Evolutionary conservation across 2,888 invertebrate species (phyloP).

Genomic region (Lasius platythorax): DNA sequence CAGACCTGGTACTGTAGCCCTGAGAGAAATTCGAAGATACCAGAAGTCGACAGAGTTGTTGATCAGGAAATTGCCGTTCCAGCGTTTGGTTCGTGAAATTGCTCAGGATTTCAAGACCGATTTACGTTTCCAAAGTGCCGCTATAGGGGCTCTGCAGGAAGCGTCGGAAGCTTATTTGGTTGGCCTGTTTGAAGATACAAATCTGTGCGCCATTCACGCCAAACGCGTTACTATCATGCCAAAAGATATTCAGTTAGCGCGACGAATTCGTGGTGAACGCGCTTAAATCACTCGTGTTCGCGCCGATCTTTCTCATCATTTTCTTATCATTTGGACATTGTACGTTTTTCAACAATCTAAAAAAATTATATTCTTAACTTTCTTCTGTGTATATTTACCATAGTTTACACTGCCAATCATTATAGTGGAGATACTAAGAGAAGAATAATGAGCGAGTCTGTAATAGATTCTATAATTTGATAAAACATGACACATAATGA

Average conservation of each 20-base stretch:
- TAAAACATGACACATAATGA: not conserved
- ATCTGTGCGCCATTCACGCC: slow-evolving; percentile 98
- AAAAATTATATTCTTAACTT: slow-evolving; percentile 69
- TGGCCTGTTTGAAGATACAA: slow-evolving; percentile 98
- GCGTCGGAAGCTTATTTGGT: slow-evolving; percentile 97
- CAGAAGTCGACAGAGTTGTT: slow-evolving; percentile 98
- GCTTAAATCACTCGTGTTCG: slow-evolving; percentile 88
- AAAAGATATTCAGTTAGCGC: slow-evolving; percentile 98
- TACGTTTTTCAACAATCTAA: slow-evolving; percentile 50
- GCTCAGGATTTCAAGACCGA: slow-evolving; percentile 99
- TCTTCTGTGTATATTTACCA: slow-evolving; percentile 72
- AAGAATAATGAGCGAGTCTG: slow-evolving; percentile 40
- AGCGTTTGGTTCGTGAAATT: slow-evolving; percentile 98
- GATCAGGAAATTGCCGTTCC: slow-evolving; percentile 98
- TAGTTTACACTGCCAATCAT: slow-evolving; percentile 81
- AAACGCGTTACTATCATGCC: slow-evolving; percentile 98
- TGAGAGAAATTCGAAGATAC: slow-evolving; percentile 98
- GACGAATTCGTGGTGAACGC: slow-evolving; percentile 98
- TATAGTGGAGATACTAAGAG: slow-evolving; percentile 53
- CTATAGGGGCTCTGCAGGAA: slow-evolving; percentile 97
- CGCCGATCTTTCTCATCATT: slow-evolving; percentile 64
- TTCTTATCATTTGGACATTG: slow-evolving; percentile 73
- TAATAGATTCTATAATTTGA: slow-evolving; percentile 50
- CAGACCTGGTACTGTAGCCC: slow-evolving; percentile 97
- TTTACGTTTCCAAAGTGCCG: slow-evolving; percentile 97